Percentiles rank a stretch among this genome's conserved stretches.
Evolutionary conservation across 2,888 invertebrate genomes (phyloP).

Genomic region (Rugalucina vietnamica): DNA sequence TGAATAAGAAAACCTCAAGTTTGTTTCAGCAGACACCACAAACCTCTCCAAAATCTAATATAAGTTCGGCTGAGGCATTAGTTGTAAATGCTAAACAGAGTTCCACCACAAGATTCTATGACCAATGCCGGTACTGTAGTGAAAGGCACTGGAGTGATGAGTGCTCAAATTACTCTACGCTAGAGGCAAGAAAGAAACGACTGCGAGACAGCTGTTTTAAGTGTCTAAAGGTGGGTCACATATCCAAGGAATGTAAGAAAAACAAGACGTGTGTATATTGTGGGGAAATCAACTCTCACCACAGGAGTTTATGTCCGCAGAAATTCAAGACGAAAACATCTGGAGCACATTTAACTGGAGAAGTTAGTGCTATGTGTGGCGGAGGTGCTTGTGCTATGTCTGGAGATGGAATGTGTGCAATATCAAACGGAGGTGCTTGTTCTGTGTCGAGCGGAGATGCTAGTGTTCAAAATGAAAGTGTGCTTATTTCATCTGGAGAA

Average conservation of each 20-base stretch:
- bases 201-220: not conserved
- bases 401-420: too few species aligned
- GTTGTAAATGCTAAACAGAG: not conserved
- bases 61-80: not conserved
- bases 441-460: not conserved
- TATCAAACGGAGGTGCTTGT: too few species aligned
- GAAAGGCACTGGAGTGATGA: too few species aligned
- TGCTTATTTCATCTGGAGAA: not conserved
- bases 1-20: too few species aligned
- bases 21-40: too few species aligned
- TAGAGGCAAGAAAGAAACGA: conserved; percentile 5
- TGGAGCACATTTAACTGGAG: too few species aligned
- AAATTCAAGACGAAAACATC: too few species aligned
- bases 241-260: not conserved
- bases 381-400: too few species aligned
- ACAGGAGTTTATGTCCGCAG: not conserved
- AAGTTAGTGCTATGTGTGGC: too few species aligned
- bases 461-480: not conserved
- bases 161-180: not conserved
- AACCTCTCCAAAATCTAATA: not conserved
- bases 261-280: not conserved
- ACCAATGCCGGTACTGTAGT: not conserved
- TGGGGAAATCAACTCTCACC: not conserved
- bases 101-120: not conserved
- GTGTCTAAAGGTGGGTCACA: not conserved